Conservation (phyloP, 2,888 invertebrate species). For the Ormyrus thymus region DNA sequence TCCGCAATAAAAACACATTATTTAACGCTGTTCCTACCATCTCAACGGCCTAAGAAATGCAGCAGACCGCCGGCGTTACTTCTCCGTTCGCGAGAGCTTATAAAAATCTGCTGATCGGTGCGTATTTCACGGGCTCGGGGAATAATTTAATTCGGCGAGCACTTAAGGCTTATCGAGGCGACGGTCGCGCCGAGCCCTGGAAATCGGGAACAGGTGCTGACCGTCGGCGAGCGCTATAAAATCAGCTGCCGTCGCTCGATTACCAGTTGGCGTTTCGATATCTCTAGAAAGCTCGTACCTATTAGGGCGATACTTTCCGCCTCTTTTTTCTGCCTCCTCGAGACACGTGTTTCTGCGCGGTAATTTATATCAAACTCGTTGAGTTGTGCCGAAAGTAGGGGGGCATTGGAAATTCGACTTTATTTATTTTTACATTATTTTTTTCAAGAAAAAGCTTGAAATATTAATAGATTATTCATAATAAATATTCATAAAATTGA, state of each 20-base stretch:
- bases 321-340: neutral
- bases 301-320: neutral
- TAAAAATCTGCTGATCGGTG: conserved; percentile 27
- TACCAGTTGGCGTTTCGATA: conserved; percentile 46
- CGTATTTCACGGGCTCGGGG: conserved; percentile 50
- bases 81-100: neutral
- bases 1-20: neutral
- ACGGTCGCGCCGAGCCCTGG: neutral
- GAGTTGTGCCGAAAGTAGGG: too few species aligned
- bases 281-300: conserved; percentile 30
- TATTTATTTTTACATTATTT: neutral
- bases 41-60: neutral
- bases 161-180: conserved; percentile 53
- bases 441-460: neutral
- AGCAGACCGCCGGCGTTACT: neutral
- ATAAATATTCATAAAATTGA: too few species aligned
- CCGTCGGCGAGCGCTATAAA: conserved; percentile 24
- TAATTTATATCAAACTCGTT: too few species aligned
- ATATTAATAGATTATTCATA: too few species aligned
- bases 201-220: conserved; percentile 51
- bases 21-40: neutral
- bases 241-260: conserved; percentile 54
- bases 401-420: too few species aligned
- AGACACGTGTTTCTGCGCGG: too few species aligned
- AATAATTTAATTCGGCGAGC: conserved; percentile 53